Percentiles rank a stretch among this genome's conserved stretches.
phyloP scores from a whole-genome alignment of 1,140 invertebrate genomes.

The Diuraphis noxia region DNA sequence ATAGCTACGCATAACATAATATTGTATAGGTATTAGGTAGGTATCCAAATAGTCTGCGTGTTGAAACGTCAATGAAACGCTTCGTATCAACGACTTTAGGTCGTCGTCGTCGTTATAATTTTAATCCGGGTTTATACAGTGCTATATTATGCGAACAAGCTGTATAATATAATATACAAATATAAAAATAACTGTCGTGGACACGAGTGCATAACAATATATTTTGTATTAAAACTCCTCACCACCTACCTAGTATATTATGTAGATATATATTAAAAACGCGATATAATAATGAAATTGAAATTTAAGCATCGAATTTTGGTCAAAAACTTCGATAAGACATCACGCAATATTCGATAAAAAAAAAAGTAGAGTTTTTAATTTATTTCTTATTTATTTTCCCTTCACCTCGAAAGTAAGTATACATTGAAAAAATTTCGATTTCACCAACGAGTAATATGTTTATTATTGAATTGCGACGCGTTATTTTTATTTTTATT shows the following conservation, averaged over 20 bases:
- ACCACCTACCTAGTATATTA: too few species aligned
- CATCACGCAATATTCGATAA: background rate
- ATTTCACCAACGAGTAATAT: background rate
- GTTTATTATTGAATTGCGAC: too few species aligned
- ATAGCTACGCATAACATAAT: background rate
- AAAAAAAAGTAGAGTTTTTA: background rate
- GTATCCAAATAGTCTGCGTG: background rate
- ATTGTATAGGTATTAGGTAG: background rate
- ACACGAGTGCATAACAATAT: background rate
- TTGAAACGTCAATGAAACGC: background rate
- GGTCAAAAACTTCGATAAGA: background rate
- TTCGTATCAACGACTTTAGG: background rate
- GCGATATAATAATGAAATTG: background rate
- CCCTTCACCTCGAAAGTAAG: background rate
- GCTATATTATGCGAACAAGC: background rate
- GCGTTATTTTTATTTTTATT: too few species aligned
- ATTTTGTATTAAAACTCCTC: background rate
- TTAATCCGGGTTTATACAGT: background rate
- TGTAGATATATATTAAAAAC: background rate
- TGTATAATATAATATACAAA: background rate
- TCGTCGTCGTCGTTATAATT: background rate
- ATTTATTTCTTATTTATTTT: background rate
- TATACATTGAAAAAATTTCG: background rate
- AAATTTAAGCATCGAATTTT: background rate
- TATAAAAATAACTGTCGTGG: background rate